Percentiles rank a stretch among this genome's conserved stretches.
These are phyloP conservation scores for Podiceps cristatus DNA, from an alignment of 2,113 vertebrate genomes.

Conservation along the genomic window DNA sequence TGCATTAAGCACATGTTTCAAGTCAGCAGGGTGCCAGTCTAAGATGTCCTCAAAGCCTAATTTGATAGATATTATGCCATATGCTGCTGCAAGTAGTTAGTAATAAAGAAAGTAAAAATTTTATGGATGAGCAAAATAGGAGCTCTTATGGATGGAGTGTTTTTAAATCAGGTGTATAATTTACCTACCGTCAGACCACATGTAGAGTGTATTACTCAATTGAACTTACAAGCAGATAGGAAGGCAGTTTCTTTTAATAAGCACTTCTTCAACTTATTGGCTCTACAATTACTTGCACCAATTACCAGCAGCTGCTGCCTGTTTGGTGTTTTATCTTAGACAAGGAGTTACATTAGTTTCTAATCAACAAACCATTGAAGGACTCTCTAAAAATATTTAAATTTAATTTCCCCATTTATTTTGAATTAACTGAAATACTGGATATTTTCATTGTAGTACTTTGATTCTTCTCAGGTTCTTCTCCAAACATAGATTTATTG, in stretches of 20 bases:
- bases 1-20: constrained; percentile 83
- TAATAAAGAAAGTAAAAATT: constrained; percentile 88
- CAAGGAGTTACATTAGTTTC: constrained; percentile 84
- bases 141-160: constrained; percentile 87
- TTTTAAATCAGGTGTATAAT: constrained; percentile 91
- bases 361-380: constrained; percentile 88
- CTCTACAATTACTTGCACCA: constrained; percentile 89
- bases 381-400: constrained; percentile 82
- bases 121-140: constrained; percentile 88
- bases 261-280: constrained; percentile 89
- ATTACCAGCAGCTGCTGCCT: constrained; percentile 89
- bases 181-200: constrained; percentile 87
- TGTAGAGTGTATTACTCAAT: constrained; percentile 87
- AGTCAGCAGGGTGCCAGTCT: constrained; percentile 84
- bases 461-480: constrained; percentile 46
- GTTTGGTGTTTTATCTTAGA: constrained; percentile 84
- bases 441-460: constrained; percentile 75
- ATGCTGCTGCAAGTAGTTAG: constrained; percentile 80
- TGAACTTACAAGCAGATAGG: constrained; percentile 85
- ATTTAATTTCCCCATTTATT: constrained; percentile 81
- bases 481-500: constrained; percentile 32
- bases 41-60: constrained; percentile 88
- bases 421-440: constrained; percentile 79
- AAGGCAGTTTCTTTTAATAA: constrained; percentile 88
- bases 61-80: constrained; percentile 89